Conservation (phyloP, 1,140 invertebrate species). For the Olivierus martensii region DNA sequence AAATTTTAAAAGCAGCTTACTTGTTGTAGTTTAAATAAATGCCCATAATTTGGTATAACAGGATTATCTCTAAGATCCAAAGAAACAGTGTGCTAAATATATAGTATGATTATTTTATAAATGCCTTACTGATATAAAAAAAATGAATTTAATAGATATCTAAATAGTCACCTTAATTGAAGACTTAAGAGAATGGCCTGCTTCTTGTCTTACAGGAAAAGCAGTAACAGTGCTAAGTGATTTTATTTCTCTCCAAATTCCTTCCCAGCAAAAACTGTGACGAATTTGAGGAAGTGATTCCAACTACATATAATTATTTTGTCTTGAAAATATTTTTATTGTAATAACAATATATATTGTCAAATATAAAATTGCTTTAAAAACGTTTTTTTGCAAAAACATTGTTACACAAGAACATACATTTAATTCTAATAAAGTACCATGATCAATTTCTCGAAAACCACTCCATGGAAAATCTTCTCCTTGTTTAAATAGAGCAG, state of each 20-base stretch:
- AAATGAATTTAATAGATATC: no score
- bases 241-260: constrained; percentile 54
- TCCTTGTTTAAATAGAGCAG: constrained; percentile 51
- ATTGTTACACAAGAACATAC: no score
- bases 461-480: constrained; percentile 66
- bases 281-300: constrained; percentile 32
- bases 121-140: no score
- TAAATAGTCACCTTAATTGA: constrained; percentile 36
- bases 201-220: constrained; percentile 66
- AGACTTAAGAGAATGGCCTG: constrained; percentile 73
- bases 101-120: no score
- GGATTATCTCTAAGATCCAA: constrained; percentile 61
- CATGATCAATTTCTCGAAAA: constrained; percentile 42
- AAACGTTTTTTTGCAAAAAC: no score
- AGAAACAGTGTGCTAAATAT: constrained; percentile 45
- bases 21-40: constrained; percentile 41
- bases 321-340: no score
- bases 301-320: constrained; percentile 20
- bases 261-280: constrained; percentile 74
- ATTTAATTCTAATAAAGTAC: constrained; percentile 26
- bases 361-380: no score
- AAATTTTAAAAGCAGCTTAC: background rate
- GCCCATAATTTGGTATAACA: constrained; percentile 58
- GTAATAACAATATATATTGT: no score
- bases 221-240: constrained; percentile 43